These are phyloP conservation scores for Alca torda DNA, from an alignment of 2,797 vertebrate species.

Conservation along the genomic window DNA sequence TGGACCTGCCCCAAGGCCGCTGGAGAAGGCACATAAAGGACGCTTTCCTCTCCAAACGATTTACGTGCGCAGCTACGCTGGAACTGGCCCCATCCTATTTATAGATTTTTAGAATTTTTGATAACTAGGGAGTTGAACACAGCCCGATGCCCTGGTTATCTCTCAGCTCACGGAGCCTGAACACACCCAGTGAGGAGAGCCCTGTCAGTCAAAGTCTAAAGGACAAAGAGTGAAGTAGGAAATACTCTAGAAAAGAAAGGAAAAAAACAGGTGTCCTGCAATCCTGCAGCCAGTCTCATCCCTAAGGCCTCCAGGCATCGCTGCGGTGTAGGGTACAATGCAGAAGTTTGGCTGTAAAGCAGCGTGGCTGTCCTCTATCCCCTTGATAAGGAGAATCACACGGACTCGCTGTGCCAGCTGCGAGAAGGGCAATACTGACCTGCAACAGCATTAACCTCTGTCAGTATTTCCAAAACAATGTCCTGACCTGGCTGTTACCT, in stretches of 20 bases:
- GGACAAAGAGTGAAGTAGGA: not conserved
- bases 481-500: not conserved
- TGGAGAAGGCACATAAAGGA: not conserved
- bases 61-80: not conserved
- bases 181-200: not conserved
- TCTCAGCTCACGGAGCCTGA: not conserved
- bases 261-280: not conserved
- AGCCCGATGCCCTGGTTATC: not conserved
- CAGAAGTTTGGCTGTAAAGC: not conserved
- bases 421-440: not conserved
- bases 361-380: not conserved
- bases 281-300: not conserved
- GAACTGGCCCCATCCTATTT: not conserved
- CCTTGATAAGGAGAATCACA: not conserved
- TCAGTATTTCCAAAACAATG: not conserved
- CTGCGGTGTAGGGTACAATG: fast-evolving
- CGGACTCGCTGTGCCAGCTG: fast-evolving
- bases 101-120: not conserved
- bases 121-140: not conserved
- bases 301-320: not conserved
- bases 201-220: not conserved
- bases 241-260: not conserved
- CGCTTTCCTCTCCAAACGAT: not conserved
- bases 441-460: fast-evolving
- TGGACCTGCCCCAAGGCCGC: fast-evolving